Conservation (phyloP, 2,888 invertebrate species). For the Drosophila fungiperda region DNA sequence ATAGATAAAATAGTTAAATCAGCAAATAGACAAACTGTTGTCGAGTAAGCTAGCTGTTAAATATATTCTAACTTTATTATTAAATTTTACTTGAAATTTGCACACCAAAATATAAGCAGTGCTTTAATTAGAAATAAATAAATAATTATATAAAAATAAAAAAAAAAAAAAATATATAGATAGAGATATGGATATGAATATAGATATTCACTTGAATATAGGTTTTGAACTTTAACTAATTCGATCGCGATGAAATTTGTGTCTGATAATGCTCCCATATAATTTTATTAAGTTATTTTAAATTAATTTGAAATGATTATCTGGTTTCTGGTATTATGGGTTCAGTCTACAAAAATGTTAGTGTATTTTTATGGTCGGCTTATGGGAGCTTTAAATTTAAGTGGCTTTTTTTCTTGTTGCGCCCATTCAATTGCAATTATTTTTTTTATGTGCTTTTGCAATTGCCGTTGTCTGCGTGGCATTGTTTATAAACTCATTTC, state of each 20-base stretch:
- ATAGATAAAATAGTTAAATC: neutral
- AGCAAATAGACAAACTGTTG: neutral
- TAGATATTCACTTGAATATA: neutral
- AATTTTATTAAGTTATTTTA: too few species aligned
- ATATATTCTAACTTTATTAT: too few species aligned
- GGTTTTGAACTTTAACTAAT: neutral
- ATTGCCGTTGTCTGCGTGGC: slow-evolving; percentile 61
- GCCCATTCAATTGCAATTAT: slow-evolving; percentile 73
- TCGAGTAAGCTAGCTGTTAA: neutral
- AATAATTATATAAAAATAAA: too few species aligned
- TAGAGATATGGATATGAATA: neutral
- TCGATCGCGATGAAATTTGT: neutral
- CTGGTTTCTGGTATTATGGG: too few species aligned
- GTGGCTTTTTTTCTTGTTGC: neutral
- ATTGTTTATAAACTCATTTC: slow-evolving; percentile 80
- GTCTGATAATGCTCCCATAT: too few species aligned
- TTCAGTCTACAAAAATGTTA: neutral
- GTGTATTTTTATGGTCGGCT: neutral
- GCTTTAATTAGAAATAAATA: too few species aligned
- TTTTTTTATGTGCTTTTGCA: slow-evolving; percentile 67
- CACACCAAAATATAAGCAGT: neutral
- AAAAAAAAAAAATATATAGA: too few species aligned
- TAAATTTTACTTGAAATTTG: neutral
- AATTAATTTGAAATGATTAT: too few species aligned
- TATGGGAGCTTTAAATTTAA: slow-evolving; percentile 5